Evolutionary conservation across 2,888 invertebrate species (phyloP), one percentile per base, ranked within the genome.

Genomic region (Mycogona germanica): DNA sequence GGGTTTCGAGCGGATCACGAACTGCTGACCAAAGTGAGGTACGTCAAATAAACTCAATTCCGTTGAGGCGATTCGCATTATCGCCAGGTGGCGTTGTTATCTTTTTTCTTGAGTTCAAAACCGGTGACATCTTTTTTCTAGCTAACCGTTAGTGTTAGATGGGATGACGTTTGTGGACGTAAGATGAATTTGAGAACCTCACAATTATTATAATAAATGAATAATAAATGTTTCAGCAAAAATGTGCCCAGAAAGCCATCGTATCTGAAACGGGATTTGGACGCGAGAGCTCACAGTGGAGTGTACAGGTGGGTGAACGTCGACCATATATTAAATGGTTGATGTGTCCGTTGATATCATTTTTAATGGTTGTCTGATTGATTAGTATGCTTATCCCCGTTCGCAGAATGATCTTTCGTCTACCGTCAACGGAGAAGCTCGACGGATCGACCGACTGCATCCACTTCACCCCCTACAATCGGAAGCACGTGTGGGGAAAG

Each of bases 401-500:
- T 35, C n/a, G 7, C 56, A 68, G 72, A 64, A 63, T 64, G 41
- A 66, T 65, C 21, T 75, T 75, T 63, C 66, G 91, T 60, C 77
- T 98, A 61, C 95, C 97, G 0, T 78, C 81, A 56, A 76, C 74
- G 28, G 97, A 97, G 73, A 93, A 93, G 69, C 73, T 98, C 55
- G 97, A 98, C 71, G 97, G 97, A 0, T 84, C 85, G 57, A 67
- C 88, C 51, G 87, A 88, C 65, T 89, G 91, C 65, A 81, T 87
- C 9, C 72, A 98, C 52, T 91, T 92, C 84, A 93, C 96, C 1
- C 95, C 96, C 0, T 97, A 88, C 68, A 87, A 92, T 67, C 93
- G 93, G 68, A 80, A 81, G 60, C 84, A 87, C 67, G 85, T 87
- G 54, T 79, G 81, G 74, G 97, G 97, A 17, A 78, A 83, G 60